Percentiles rank a stretch among this genome's conserved stretches.
phyloP scores from a whole-genome alignment of 2,797 vertebrate genomes.

The Phrynocephalus guinanensis region DNA sequence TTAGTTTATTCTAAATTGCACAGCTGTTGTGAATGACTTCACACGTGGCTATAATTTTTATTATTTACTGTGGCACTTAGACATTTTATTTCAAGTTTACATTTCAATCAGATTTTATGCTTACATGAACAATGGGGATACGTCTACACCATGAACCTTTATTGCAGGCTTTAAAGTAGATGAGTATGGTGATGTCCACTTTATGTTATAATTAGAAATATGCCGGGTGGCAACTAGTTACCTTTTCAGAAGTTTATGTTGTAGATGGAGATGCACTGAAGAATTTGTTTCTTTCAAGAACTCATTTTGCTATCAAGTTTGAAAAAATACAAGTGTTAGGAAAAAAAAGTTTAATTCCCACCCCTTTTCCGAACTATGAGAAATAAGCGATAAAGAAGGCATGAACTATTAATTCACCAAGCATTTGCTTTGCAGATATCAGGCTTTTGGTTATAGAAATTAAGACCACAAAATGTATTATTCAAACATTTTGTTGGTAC shows the following conservation, averaged over 20 bases:
- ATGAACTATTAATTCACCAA: not conserved
- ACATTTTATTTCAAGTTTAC: constrained; percentile 41
- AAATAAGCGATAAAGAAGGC: not conserved
- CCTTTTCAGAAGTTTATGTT: not conserved
- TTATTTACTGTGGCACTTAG: constrained; percentile 38
- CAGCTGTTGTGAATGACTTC: constrained; percentile 35
- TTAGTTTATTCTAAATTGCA: constrained; percentile 14
- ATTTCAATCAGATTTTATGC: constrained; percentile 51
- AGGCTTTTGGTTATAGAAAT: not conserved
- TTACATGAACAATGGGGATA: not conserved
- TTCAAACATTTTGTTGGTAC: too few species aligned
- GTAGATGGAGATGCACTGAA: not conserved
- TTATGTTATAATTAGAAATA: constrained; percentile 18
- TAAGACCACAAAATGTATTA: not conserved
- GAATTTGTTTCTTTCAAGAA: constrained; percentile 9
- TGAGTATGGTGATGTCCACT: constrained; percentile 27
- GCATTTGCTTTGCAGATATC: not conserved
- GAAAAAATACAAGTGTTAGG: not conserved
- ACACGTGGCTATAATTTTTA: constrained; percentile 42
- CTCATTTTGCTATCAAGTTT: constrained; percentile 26
- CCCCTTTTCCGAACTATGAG: not conserved
- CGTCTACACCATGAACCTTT: constrained; percentile 2
- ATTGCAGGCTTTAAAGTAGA: constrained; percentile 27
- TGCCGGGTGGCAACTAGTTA: constrained; percentile 22
- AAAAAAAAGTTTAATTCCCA: not conserved